Percentiles rank a stretch among this genome's conserved stretches.
Conservation (phyloP, 2,888 invertebrate species). For the Ligdia adustata region DNA sequence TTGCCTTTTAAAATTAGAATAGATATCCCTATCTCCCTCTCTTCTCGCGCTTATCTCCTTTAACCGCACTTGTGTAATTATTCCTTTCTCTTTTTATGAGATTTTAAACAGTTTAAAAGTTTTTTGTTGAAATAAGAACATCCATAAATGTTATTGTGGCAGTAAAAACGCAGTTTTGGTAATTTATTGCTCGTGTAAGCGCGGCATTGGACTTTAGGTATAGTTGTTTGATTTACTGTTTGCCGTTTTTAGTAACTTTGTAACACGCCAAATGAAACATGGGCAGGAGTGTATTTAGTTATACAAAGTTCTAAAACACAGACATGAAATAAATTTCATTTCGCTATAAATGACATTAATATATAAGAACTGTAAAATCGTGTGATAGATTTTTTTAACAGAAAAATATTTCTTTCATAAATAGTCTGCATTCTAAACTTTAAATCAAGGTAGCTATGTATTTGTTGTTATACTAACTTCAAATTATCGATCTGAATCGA, state of each 20-base stretch:
- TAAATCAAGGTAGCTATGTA: neutral
- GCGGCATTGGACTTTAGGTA: conserved; percentile 61
- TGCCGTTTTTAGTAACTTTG: conserved; percentile 48
- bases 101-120: conserved; percentile 77
- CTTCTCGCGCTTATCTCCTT: conserved; percentile 44
- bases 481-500: conserved; percentile 1
- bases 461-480: neutral
- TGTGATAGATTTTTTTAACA: too few relatives aligned
- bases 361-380: too few relatives aligned
- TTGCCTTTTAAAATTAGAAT: conserved; percentile 83
- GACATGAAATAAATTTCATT: too few relatives aligned
- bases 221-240: conserved; percentile 62
- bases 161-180: conserved; percentile 76
- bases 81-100: conserved; percentile 76
- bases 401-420: too few relatives aligned
- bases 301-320: too few relatives aligned
- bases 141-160: conserved; percentile 76
- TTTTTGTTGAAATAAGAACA: conserved; percentile 76
- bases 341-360: too few relatives aligned
- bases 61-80: conserved; percentile 75
- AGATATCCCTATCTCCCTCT: conserved; percentile 63
- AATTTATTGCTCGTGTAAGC: conserved; percentile 76
- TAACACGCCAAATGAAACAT: conserved; percentile 34
- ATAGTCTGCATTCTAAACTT: too few relatives aligned
- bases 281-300: neutral